Conservation (phyloP, 2,113 vertebrate genomes). For the Poeciliopsis occidentalis region DNA sequence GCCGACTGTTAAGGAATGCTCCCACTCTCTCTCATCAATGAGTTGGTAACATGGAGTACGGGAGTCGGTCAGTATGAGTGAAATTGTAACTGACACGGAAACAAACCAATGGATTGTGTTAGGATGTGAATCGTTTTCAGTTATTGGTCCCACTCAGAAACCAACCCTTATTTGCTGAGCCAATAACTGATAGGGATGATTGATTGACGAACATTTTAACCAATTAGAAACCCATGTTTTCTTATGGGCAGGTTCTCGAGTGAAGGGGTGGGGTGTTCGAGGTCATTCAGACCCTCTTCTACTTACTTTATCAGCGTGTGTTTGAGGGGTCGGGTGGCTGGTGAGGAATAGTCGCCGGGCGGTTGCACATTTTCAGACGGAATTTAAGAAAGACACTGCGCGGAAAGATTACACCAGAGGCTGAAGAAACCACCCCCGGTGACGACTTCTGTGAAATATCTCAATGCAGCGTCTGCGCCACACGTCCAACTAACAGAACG, state of each 20-base stretch:
- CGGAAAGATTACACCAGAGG: slow-evolving; percentile 42
- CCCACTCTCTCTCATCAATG: slow-evolving; percentile 68
- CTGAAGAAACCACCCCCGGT: slow-evolving; percentile 50
- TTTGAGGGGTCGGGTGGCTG: slow-evolving; percentile 74
- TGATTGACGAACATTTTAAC: too few relatives aligned
- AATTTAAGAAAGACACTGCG: slow-evolving; percentile 47
- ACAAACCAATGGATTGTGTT: slow-evolving; percentile 52
- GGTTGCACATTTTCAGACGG: slow-evolving; percentile 58
- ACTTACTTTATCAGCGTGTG: slow-evolving; percentile 82
- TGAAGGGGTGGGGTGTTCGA: slow-evolving; percentile 75
- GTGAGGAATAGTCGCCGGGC: slow-evolving; percentile 75
- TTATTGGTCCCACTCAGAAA: slow-evolving; percentile 47
- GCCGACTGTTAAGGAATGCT: too few relatives aligned
- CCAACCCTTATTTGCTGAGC: slow-evolving; percentile 58
- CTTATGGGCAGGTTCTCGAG: slow-evolving; percentile 43
- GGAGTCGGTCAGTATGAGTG: slow-evolving; percentile 54
- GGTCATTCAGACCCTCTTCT: slow-evolving; percentile 81
- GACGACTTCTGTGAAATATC: slow-evolving; percentile 48
- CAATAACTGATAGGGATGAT: slow-evolving; percentile 52
- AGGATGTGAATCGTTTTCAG: slow-evolving; percentile 12
- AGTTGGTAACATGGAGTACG: slow-evolving; percentile 60
- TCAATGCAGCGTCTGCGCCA: slow-evolving; percentile 61
- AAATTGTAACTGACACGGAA: slow-evolving; percentile 48
- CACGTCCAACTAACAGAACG: slow-evolving; percentile 56
- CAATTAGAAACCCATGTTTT: neutral